These are phyloP conservation scores for Dione juno DNA, from an alignment of 2,888 invertebrate species.

Conservation along the genomic window DNA sequence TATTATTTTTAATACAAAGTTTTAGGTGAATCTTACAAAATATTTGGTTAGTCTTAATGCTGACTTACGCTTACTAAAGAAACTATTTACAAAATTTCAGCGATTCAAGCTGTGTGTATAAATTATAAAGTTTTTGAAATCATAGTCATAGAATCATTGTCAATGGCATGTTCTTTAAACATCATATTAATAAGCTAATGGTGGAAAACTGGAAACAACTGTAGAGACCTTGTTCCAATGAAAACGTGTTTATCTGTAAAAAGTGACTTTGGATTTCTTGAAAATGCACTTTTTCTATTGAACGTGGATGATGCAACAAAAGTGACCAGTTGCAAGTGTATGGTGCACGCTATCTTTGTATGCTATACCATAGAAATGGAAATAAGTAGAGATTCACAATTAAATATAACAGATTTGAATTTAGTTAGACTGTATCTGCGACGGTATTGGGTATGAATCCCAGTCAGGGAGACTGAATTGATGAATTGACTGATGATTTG, in stretches of 20 bases:
- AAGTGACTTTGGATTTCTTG: slow-evolving; percentile 24
- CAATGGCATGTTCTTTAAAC: neutral
- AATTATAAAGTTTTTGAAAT: no score
- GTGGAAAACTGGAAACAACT: neutral
- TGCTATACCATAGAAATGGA: neutral
- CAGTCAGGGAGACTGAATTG: no score
- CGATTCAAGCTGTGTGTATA: no score
- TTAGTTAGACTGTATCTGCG: no score
- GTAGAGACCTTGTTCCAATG: slow-evolving; percentile 4
- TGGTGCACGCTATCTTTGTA: neutral
- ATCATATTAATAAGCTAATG: neutral
- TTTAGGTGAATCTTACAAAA: neutral
- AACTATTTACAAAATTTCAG: no score
- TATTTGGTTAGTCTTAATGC: no score
- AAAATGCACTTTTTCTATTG: slow-evolving; percentile 26
- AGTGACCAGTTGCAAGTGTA: slow-evolving; percentile 25
- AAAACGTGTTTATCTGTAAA: slow-evolving; percentile 19
- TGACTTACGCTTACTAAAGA: no score
- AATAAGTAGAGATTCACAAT: neutral
- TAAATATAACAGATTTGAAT: no score
- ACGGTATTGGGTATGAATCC: no score
- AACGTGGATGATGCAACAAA: slow-evolving; percentile 35
- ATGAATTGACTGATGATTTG: no score
- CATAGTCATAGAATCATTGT: no score
- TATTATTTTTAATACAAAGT: no score